Evolutionary conservation across 2,888 invertebrate genomes (phyloP), one percentile per base, ranked within the genome.

Genomic region (Ceratothoa steindachneri): DNA sequence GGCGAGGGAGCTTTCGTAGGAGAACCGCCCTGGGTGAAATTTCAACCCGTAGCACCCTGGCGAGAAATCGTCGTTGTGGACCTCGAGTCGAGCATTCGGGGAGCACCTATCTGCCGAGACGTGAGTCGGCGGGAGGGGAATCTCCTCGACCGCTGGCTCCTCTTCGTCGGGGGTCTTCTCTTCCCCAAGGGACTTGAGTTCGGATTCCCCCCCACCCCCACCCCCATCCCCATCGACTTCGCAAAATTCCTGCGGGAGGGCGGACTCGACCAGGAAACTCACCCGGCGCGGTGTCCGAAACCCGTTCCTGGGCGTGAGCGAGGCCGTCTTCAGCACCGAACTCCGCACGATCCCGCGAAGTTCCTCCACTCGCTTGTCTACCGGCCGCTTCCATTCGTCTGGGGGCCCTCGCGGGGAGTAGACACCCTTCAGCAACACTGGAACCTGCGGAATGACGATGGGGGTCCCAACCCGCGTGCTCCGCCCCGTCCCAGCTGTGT

Each of bases 241-340:
- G 65, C 29, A 30, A 29, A 27, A n/a, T 22, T 66, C 69, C 22
- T 53, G 68, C 31, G 67, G 75, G 19, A 77, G 27, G 1, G 22
- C 67, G 12, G 77, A 69, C 29, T 77, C 75, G 31, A 77, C 74
- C 71, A 75, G 30, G 41, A 77, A 77, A 30, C 72, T 77, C 30
- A 77, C 77, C 30, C 74, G 66, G 0, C 75, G 71, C 9, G 71
- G 29, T 7, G 71, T 68, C 22, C 72, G 69, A 22, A 75, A 72
- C 19, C 75, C 75, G 30, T 75, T 75, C 27, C 72, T 65, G 4
- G 71, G 71, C 19, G 60, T n/a, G 12, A 67, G 52, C 24, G 67
- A 41, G 2, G 74, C 41, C 12, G 72, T 5, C 27, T 22, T 52
- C 30, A 69, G 51, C 3, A 55, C 30, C 29, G 72, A 72, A 1